A percentile compares a stretch with the other conserved stretches of the same genome.
These are phyloP conservation scores for Zophobas morio DNA, from an alignment of 1,140 invertebrate genomes.

Conservation along the genomic window DNA sequence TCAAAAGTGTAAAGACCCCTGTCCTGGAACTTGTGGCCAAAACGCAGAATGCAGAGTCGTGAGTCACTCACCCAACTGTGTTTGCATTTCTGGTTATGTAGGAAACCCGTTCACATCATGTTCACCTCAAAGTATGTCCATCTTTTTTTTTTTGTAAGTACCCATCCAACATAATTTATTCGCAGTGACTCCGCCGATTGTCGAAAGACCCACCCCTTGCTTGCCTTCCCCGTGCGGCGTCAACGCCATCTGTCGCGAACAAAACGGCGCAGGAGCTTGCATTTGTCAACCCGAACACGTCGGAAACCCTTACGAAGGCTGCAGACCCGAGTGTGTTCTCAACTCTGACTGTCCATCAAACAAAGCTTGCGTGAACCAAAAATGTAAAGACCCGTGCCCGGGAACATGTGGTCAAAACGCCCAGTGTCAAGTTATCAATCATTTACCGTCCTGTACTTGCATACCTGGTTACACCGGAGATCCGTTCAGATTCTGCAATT, in stretches of 20 bases:
- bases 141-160: constrained; percentile 1
- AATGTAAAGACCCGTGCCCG: constrained; percentile 82
- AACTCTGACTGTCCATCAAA: constrained; percentile 80
- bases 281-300: constrained; percentile 79
- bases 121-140: constrained; percentile 70
- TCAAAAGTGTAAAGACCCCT: constrained; percentile 78
- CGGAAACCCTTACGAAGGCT: constrained; percentile 84
- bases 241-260: constrained; percentile 81
- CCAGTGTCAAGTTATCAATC: constrained; percentile 81
- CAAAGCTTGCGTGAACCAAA: constrained; percentile 78
- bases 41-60: constrained; percentile 80
- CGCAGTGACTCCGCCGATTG: constrained; percentile 44
- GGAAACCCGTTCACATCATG: constrained; percentile 76
- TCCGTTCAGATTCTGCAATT: constrained; percentile 75
- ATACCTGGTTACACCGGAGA: constrained; percentile 79
- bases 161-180: constrained; percentile 5
- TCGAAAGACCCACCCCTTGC: constrained; percentile 73
- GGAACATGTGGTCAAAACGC: constrained; percentile 82
- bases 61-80: constrained; percentile 77
- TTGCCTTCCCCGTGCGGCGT: constrained; percentile 80
- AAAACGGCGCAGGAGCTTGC: constrained; percentile 78
- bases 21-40: constrained; percentile 76
- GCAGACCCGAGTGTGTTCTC: constrained; percentile 77
- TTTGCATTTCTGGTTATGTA: constrained; percentile 72
- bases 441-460: constrained; percentile 81